These are phyloP conservation scores for Anas georgica DNA, from an alignment of 2,797 vertebrate species.

Conservation along the genomic window DNA sequence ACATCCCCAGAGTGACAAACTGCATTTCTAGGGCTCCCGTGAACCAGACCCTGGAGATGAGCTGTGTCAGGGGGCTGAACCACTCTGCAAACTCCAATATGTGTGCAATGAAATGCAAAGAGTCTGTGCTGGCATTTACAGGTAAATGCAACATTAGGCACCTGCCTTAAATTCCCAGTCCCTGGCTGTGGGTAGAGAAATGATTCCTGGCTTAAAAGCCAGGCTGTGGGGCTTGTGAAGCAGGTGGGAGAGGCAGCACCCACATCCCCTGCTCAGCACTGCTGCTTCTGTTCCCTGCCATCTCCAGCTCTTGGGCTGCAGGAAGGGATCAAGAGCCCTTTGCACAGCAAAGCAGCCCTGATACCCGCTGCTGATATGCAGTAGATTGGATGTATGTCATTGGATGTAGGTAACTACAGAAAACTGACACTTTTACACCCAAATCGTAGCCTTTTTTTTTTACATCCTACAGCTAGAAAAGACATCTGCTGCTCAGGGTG, in stretches of 20 bases:
- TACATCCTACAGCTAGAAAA: not conserved
- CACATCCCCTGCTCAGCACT: not conserved
- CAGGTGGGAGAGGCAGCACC: not conserved
- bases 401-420: not conserved
- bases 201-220: no score
- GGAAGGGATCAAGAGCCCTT: not conserved
- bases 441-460: not conserved
- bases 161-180: not conserved
- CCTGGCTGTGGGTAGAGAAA: not conserved
- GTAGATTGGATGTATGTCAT: not conserved
- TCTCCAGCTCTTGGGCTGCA: not conserved
- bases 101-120: not conserved
- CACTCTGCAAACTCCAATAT: not conserved
- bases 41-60: not conserved
- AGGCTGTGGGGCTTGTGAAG: not conserved
- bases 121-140: not conserved
- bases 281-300: not conserved
- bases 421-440: not conserved
- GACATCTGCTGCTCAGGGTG: not conserved
- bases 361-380: not conserved
- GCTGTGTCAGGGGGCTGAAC: not conserved
- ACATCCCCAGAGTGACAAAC: not conserved
- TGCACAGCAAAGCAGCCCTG: no score
- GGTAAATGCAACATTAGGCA: not conserved
- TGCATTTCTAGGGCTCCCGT: not conserved